These are phyloP conservation scores for Xestia sexstrigata DNA, from an alignment of 2,888 invertebrate genomes.

Conservation along the genomic window DNA sequence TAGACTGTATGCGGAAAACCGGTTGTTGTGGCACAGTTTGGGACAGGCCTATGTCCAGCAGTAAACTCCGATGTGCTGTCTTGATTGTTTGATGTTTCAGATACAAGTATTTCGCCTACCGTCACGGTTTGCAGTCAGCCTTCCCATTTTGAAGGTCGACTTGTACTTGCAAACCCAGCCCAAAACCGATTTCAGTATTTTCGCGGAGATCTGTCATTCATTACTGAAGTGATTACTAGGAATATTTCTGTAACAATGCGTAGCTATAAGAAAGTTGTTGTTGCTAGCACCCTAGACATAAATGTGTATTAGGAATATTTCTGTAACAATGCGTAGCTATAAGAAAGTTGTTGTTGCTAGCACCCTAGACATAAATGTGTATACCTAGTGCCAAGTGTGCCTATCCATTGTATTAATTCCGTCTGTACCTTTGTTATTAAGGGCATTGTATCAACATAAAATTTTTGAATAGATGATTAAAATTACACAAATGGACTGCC, in stretches of 20 bases:
- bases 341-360: not conserved
- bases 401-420: slow-evolving; percentile 30
- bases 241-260: not conserved
- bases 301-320: not conserved
- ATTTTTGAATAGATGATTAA: slow-evolving; percentile 29
- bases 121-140: not conserved
- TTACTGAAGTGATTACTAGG: not conserved
- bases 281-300: not conserved
- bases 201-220: not conserved
- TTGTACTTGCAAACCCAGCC: not conserved
- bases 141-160: not conserved
- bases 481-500: slow-evolving; percentile 19
- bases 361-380: not conserved
- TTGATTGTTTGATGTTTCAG: not conserved
- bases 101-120: not conserved
- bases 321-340: not conserved
- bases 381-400: not conserved
- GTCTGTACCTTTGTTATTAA: slow-evolving; percentile 10
- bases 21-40: not conserved
- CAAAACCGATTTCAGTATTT: not conserved
- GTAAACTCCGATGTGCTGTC: too few species aligned
- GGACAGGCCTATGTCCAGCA: not conserved
- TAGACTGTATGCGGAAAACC: too few species aligned
- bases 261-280: not conserved
- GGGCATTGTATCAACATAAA: slow-evolving; percentile 18